phyloP scores from a whole-genome alignment of 1,140 invertebrate genomes.

The Mercenaria mercenaria region DNA sequence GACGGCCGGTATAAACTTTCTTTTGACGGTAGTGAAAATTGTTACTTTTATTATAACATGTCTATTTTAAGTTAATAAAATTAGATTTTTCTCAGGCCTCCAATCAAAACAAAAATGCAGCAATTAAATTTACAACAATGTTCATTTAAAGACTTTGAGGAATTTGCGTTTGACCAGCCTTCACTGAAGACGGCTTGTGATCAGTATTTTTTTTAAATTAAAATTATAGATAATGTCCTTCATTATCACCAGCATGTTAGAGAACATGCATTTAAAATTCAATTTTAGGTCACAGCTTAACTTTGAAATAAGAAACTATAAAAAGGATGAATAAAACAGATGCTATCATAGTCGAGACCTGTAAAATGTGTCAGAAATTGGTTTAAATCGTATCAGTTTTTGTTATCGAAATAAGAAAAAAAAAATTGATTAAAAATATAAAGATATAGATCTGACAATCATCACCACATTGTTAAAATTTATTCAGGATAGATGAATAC shows the following conservation, averaged over 20 bases:
- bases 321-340: neutral
- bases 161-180: no score
- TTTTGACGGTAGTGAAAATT: no score
- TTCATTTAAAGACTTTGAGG: no score
- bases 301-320: constrained; percentile 18
- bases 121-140: no score
- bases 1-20: no score
- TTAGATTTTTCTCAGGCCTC: no score
- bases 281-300: neutral
- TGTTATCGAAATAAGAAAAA: neutral
- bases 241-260: neutral
- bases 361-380: neutral
- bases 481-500: neutral
- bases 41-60: no score
- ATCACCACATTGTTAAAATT: neutral
- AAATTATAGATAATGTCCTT: neutral
- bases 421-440: neutral
- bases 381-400: neutral
- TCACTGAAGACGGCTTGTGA: no score
- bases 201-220: no score
- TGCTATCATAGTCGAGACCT: neutral
- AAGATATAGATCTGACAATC: neutral
- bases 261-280: neutral
- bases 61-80: no score
- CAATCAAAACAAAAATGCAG: no score